Base-by-base conservation (phyloP, 2,888 invertebrate species). In the Elegia similella region DNA sequence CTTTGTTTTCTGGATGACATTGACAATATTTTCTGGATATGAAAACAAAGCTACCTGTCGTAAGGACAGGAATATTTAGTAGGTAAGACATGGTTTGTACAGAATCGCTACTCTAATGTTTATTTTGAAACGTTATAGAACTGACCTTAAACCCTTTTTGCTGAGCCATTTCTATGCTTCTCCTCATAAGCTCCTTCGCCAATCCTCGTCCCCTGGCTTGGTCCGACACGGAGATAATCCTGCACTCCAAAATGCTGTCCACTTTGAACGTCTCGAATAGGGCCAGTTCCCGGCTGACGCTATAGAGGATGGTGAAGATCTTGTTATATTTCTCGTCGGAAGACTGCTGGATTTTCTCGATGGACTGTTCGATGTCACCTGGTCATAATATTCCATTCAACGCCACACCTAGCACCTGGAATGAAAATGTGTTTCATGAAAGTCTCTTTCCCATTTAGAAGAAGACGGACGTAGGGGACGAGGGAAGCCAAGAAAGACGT, bases 171-270 rank as follows among this genome's bases (percentile, higher is more conserved):
- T 93, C 88, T 63, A 95, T 93, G 76, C 95, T 95, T 60, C 93
- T 92, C 7, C 85, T 85, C 81, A 96, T 93, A 53, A 97, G 86
- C 67, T 95, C 93, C 67, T 94, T 95, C 1, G 96, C 96, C 58
- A 97, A 86, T 0, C 96, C 96, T 62, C 92, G 92, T 0, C 96
- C 96, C 38, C 97, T 93, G 65, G 93, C 95, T 63, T 86, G 82
- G 57, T 93, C 92, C 61, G 95, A 95, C 17, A 97, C 96, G 7
- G 96, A 96, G 42, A 97, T 93, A 66, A 97, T 96, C 61, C 96
- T 92, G 68, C 96, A 93, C 85, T 97, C 97, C 75, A 97, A 94
- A 50, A 96, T 93, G 68, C 94, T 93, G 16, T 95, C 94, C 48
- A 95, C 94, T 62, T 92, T 78, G 78, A 94, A 95, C 7, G 69